Percentiles rank a stretch among this genome's conserved stretches.
Conservation (phyloP, 1,140 invertebrate genomes). For the Polyergus mexicanus region DNA sequence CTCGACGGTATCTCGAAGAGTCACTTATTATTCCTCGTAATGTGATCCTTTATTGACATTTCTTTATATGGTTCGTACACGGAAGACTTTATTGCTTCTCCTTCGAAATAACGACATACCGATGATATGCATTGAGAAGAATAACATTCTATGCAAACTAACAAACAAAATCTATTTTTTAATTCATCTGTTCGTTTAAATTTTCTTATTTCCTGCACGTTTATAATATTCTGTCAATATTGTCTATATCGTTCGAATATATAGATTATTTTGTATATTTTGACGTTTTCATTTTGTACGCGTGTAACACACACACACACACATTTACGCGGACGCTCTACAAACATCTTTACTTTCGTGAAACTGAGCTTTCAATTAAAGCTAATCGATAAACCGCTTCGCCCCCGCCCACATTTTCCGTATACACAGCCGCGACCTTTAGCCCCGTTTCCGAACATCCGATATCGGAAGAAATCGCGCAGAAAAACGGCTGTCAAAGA, state of each 20-base stretch:
- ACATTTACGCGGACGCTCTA: neutral
- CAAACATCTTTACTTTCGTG: neutral
- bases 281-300: neutral
- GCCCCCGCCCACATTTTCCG: constrained; percentile 27
- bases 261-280: neutral
- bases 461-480: constrained; percentile 38
- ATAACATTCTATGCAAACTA: constrained; percentile 9
- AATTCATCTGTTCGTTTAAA: neutral
- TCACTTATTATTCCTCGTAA: constrained; percentile 58
- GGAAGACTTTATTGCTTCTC: constrained; percentile 20
- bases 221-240: neutral
- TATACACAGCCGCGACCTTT: constrained; percentile 27
- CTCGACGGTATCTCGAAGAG: neutral
- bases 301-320: too few relatives aligned
- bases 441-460: constrained; percentile 18
- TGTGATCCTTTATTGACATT: constrained; percentile 56
- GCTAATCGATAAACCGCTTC: constrained; percentile 24
- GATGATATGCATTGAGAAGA: neutral
- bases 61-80: constrained; percentile 29
- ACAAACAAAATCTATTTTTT: constrained; percentile 1
- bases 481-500: neutral
- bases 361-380: constrained; percentile 48
- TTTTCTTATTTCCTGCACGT: neutral
- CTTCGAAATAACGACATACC: constrained; percentile 12
- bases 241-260: neutral